These are phyloP conservation scores for Heptranchias perlo DNA, from an alignment of 2,113 vertebrate species.

Conservation along the genomic window DNA sequence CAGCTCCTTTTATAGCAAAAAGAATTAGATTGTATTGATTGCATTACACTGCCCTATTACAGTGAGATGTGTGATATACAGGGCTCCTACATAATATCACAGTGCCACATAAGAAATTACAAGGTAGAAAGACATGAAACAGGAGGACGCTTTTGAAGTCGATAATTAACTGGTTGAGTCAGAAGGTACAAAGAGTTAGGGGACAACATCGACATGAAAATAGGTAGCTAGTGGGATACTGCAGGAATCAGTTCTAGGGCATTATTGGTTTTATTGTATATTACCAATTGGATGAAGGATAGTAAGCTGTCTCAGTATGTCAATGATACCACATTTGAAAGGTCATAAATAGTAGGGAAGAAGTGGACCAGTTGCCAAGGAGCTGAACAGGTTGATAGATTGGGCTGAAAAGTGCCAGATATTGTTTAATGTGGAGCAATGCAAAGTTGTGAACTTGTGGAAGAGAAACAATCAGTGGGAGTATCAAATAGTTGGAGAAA, in stretches of 20 bases:
- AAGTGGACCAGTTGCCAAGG: not conserved
- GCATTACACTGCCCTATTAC: not conserved
- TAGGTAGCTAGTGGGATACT: not conserved
- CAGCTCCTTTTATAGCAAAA: not conserved
- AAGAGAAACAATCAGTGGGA: not conserved
- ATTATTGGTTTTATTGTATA: not conserved
- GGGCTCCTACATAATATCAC: not conserved
- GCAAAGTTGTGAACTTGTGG: not conserved
- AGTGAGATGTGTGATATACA: not conserved
- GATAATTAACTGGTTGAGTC: not conserved
- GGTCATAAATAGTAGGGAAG: not conserved
- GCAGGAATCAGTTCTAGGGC: not conserved
- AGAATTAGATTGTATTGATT: not conserved
- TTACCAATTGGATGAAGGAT: not conserved
- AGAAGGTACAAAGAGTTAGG: not conserved
- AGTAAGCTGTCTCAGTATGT: not conserved
- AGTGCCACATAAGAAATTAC: not conserved
- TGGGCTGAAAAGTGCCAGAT: not conserved
- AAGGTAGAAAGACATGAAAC: not conserved
- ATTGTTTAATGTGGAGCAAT: not conserved
- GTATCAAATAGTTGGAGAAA: not conserved
- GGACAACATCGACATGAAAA: not conserved
- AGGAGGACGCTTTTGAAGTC: not conserved
- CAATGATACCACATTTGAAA: not conserved
- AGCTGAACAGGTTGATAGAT: not conserved